Base-by-base conservation (phyloP, 2,113 vertebrate species). In the Triplophysa dalaica region DNA sequence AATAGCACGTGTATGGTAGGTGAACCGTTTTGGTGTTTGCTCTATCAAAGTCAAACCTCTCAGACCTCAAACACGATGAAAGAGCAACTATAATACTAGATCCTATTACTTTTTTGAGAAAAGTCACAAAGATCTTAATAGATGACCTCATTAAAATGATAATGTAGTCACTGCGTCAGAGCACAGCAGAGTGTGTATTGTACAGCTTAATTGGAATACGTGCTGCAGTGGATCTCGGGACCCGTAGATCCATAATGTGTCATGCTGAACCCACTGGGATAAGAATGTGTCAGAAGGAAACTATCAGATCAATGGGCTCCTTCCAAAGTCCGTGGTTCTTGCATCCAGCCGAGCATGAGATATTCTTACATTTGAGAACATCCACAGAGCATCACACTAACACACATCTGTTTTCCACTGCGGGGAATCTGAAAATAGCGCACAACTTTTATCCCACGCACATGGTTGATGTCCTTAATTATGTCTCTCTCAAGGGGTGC, bases 91-190 rank as follows among this genome's bases (percentile, higher is more conserved):
- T 56, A 72, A 56, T 21, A 41, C 41, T 21, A 3, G 16, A 21
- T 13, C 50, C 56, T n/a, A 60, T 38, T 16, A 61, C 17, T 26
- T 63, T 38, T 67, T 22, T 14, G 2, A 19, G 6, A 21, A 60
- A 66, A 66, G 60, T 74, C 41, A 45, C 12, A 62, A 52, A 65
- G 29, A 54, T 4, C 22, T 38, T 67, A 21, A 56, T 69, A 7
- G 29, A 73, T 58, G 56, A 75, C 63, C 70, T 82, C 64, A 75
- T 79, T 82, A 63, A 41, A 45, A 62, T 68, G 70, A 33, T 82
- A 54, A 82, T 78, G 67, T 75, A 72, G n/a, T 50, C 33, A 73
- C 29, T 22, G 54, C 41, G 48, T 67, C 60, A 54, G 62, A 77
- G 60, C 29, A 60, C 54, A 56, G 24, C 19, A 11, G 50, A 43